phyloP scores from a whole-genome alignment of 2,113 vertebrate genomes.

The Anhinga rufa region DNA sequence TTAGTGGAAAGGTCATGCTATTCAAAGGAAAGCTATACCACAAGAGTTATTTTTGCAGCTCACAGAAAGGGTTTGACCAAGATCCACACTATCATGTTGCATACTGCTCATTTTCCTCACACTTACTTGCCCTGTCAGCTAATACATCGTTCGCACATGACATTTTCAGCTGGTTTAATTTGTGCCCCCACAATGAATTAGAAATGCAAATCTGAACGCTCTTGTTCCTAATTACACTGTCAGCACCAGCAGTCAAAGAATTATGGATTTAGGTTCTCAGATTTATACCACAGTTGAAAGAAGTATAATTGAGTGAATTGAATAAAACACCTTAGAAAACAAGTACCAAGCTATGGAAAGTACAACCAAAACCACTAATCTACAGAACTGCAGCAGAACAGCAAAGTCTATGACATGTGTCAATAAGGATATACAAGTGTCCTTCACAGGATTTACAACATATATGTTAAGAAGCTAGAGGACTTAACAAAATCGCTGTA shows the following conservation, averaged over 20 bases:
- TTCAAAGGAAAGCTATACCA: constrained; percentile 52
- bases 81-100: neutral
- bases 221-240: constrained; percentile 27
- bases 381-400: constrained; percentile 17
- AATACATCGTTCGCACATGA: neutral
- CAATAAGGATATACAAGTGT: constrained; percentile 27
- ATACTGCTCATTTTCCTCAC: neutral
- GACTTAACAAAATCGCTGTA: constrained; percentile 50
- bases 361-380: neutral
- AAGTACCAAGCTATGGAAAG: neutral
- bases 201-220: neutral
- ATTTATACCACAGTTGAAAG: neutral
- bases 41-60: constrained; percentile 36
- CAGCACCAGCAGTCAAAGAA: neutral
- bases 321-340: neutral
- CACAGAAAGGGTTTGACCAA: neutral
- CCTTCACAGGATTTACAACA: constrained; percentile 49
- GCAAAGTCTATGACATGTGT: constrained; percentile 37
- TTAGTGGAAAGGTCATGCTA: constrained; percentile 24
- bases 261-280: neutral
- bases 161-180: neutral
- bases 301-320: neutral
- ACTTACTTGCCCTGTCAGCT: neutral
- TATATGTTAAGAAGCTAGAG: constrained; percentile 57
- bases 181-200: neutral